Conservation (phyloP, 2,888 invertebrate genomes). For the Heliconius aoede region DNA sequence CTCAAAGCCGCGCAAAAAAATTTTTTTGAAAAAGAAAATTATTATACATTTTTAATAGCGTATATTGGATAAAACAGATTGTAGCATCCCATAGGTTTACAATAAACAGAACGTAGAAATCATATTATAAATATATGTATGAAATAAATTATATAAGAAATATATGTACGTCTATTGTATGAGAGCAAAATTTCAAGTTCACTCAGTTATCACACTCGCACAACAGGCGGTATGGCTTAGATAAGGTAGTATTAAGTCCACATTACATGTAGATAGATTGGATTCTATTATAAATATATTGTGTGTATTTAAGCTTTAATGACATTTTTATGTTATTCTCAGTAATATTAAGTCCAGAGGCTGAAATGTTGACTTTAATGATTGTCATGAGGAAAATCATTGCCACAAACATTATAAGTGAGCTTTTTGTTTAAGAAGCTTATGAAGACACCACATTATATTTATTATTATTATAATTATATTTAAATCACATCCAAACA, state of each 20-base stretch:
- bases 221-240: constrained; percentile 6
- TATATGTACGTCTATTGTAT: not conserved
- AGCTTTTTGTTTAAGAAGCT: not conserved
- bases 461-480: not conserved
- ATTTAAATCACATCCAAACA: not conserved
- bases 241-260: not conserved
- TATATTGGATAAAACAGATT: too few relatives aligned
- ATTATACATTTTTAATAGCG: too few relatives aligned
- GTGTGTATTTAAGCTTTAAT: not conserved
- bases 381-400: not conserved
- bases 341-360: not conserved
- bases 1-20: too few relatives aligned
- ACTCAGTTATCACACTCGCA: constrained; percentile 3
- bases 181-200: constrained; percentile 22
- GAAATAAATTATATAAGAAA: not conserved
- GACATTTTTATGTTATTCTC: not conserved
- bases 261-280: constrained; percentile 8
- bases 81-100: not conserved
- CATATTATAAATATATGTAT: too few relatives aligned
- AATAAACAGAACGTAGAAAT: too few relatives aligned
- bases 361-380: not conserved
- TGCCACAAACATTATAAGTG: not conserved
- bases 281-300: not conserved
- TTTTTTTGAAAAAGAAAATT: too few relatives aligned
- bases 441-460: not conserved